These are phyloP conservation scores for Uloborus plumipes DNA, from an alignment of 2,888 invertebrate genomes.

Conservation along the genomic window DNA sequence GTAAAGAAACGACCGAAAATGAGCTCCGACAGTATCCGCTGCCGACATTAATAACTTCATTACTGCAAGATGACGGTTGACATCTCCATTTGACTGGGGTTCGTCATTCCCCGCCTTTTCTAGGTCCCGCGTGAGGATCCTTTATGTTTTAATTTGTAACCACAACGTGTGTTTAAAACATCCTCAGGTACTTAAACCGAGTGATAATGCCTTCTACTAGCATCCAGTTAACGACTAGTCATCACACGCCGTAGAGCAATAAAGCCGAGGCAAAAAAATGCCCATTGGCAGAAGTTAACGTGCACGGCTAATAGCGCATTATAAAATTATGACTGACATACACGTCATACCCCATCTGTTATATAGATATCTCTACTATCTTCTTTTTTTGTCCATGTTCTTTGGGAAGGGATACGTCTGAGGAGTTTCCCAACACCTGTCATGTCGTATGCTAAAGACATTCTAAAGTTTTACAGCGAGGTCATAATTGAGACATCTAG, in stretches of 20 bases:
- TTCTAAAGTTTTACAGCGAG: conserved; percentile 33
- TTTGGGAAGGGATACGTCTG: conserved; percentile 14
- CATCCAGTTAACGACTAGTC: conserved; percentile 56
- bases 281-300: conserved; percentile 31
- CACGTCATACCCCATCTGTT: conserved; percentile 52
- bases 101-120: conserved; percentile 25
- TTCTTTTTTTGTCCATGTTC: conserved; percentile 17
- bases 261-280: conserved; percentile 11
- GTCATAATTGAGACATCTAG: conserved; percentile 62
- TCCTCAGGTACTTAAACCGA: conserved; percentile 29
- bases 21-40: conserved; percentile 9
- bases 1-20: conserved; percentile 42
- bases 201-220: conserved; percentile 34
- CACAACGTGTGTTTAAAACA: conserved; percentile 57
- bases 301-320: conserved; percentile 61
- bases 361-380: conserved; percentile 29
- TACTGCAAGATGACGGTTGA: conserved; percentile 39
- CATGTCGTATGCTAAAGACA: conserved; percentile 62
- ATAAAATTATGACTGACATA: conserved; percentile 62
- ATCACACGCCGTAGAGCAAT: conserved; percentile 52
- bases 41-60: conserved; percentile 57
- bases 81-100: conserved; percentile 42
- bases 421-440: conserved; percentile 56
- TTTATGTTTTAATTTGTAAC: conserved; percentile 62
- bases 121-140: conserved; percentile 10